Conservation (phyloP, 2,888 invertebrate genomes). For the Pristionchus exspectatus region DNA sequence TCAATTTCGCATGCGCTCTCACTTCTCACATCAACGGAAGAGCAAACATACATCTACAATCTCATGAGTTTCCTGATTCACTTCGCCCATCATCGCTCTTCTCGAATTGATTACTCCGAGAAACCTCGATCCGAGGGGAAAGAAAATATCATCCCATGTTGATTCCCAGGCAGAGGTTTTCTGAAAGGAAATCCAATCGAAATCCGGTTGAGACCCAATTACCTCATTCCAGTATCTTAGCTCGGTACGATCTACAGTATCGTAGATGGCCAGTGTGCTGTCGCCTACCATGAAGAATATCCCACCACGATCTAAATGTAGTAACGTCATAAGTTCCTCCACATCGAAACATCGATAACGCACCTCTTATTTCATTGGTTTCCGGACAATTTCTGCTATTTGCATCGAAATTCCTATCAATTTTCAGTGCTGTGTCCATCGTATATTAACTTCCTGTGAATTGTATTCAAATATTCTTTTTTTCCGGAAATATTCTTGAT, state of each 20-base stretch:
- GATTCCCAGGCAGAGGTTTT: conserved; percentile 21
- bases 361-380: not conserved
- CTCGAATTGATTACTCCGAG: not conserved
- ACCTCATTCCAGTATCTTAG: conserved; percentile 31
- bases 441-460: not conserved
- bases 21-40: too few relatives aligned
- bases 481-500: not conserved
- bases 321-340: not conserved
- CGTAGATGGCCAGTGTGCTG: not conserved
- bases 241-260: not conserved
- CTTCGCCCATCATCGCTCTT: not conserved
- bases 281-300: conserved; percentile 49
- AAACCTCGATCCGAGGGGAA: not conserved
- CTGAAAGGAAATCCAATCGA: not conserved
- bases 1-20: too few relatives aligned
- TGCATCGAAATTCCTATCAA: not conserved
- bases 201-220: too few relatives aligned
- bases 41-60: not conserved
- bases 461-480: too few relatives aligned
- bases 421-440: not conserved
- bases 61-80: not conserved
- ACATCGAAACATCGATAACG: not conserved
- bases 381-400: not conserved
- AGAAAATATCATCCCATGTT: not conserved
- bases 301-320: conserved; percentile 32